Conservation (phyloP, 2,888 invertebrate species). For the Parnassius mnemosyne region DNA sequence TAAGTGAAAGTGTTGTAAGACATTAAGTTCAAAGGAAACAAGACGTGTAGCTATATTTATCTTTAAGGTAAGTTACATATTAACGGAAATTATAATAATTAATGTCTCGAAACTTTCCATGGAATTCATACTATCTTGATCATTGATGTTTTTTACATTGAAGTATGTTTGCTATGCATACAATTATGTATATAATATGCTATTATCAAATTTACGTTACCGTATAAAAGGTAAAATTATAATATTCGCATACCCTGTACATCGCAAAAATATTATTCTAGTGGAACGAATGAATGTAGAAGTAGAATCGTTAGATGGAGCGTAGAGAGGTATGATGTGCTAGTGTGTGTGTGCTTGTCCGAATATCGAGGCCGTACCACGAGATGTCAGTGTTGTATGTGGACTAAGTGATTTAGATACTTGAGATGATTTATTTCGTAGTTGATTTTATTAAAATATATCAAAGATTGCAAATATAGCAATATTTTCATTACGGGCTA, state of each 20-base stretch:
- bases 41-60: conserved; percentile 16
- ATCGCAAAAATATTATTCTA: conserved; percentile 10
- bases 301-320: conserved; percentile 60
- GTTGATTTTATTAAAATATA: no score
- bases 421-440: conserved; percentile 30
- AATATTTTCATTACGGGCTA: no score
- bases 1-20: conserved; percentile 26
- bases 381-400: conserved; percentile 51
- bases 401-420: conserved; percentile 45
- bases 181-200: no score
- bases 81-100: conserved; percentile 7
- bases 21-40: conserved; percentile 24
- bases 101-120: conserved; percentile 1
- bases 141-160: not conserved
- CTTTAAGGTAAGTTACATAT: conserved; percentile 5
- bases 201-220: not conserved
- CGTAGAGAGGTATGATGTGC: conserved; percentile 52
- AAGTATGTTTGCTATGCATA: not conserved
- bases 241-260: conserved; percentile 6
- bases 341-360: conserved; percentile 48
- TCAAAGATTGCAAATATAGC: no score
- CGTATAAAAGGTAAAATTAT: not conserved
- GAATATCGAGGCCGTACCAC: conserved; percentile 71
- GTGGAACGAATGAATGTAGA: conserved; percentile 51
- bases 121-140: not conserved